These are phyloP conservation scores for Hartigia nigra DNA, from an alignment of 2,888 invertebrate genomes.

Conservation along the genomic window DNA sequence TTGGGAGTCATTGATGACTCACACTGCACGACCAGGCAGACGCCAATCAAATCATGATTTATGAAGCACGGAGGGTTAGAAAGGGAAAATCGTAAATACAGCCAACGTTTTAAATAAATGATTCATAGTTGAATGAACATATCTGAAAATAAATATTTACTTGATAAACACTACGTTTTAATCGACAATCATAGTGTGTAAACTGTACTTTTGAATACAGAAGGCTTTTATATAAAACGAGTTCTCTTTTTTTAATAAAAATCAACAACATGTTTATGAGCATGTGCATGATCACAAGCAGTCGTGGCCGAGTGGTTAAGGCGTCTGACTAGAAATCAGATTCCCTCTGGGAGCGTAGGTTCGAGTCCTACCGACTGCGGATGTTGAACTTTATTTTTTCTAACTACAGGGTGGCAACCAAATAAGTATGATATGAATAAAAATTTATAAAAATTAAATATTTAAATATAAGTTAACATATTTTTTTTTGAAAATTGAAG, in stretches of 20 bases:
- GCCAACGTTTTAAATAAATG: constrained; percentile 39
- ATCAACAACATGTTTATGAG: background rate
- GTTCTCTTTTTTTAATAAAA: background rate
- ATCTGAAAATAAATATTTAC: constrained; percentile 40
- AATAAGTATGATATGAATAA: background rate
- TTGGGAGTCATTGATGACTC: background rate
- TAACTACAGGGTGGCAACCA: background rate
- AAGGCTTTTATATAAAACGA: background rate
- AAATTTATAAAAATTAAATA: background rate
- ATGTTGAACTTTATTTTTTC: background rate
- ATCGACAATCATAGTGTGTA: background rate
- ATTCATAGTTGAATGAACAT: constrained; percentile 29
- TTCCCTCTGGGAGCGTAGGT: constrained; percentile 92
- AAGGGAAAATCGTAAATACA: background rate
- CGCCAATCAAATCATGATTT: background rate
- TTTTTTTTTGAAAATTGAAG: background rate
- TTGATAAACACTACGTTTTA: constrained; percentile 30
- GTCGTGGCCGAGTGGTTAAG: constrained; percentile 90
- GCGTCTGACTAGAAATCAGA: constrained; percentile 91
- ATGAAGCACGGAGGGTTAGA: background rate
- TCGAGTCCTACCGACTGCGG: constrained; percentile 90
- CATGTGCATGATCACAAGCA: constrained; percentile 63
- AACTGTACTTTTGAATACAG: background rate
- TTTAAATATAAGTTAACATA: background rate
- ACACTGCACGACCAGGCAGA: background rate